These are phyloP conservation scores for Channa maculata DNA, from an alignment of 2,113 vertebrate species.

Conservation along the genomic window DNA sequence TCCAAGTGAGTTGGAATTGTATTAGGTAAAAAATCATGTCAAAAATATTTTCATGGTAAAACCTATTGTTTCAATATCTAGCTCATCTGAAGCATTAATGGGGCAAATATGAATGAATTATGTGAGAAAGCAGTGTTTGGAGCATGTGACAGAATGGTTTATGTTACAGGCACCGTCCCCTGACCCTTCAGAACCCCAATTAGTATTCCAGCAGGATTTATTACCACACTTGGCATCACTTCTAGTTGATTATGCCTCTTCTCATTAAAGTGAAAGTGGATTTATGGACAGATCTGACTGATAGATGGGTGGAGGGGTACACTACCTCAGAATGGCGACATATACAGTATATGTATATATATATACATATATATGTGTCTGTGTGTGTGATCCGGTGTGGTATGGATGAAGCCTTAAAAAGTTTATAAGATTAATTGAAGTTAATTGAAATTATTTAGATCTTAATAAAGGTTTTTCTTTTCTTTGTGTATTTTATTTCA, in stretches of 20 bases:
- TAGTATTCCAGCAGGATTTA: constrained; percentile 69
- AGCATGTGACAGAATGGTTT: constrained; percentile 60
- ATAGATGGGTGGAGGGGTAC: constrained; percentile 17
- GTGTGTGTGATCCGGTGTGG: neutral
- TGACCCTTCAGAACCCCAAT: constrained; percentile 72
- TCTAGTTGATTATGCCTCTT: constrained; percentile 71
- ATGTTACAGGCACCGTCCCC: constrained; percentile 50
- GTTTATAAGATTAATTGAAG: constrained; percentile 18
- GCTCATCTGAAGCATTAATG: neutral
- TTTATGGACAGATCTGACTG: constrained; percentile 57
- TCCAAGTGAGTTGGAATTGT: neutral
- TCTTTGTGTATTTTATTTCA: neutral
- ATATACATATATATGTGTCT: too few relatives aligned
- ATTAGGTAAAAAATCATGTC: neutral
- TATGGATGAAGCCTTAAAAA: constrained; percentile 13
- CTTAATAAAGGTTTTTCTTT: constrained; percentile 1
- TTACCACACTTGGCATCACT: constrained; percentile 60
- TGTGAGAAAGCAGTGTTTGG: constrained; percentile 19
- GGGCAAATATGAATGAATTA: neutral
- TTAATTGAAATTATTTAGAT: neutral
- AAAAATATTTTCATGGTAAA: constrained; percentile 4
- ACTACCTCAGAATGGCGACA: too few relatives aligned
- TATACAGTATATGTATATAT: too few relatives aligned
- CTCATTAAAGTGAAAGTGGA: constrained; percentile 66
- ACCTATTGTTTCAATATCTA: neutral